These are phyloP conservation scores for Xestobium rufovillosum DNA, from an alignment of 2,888 invertebrate genomes.

Conservation along the genomic window DNA sequence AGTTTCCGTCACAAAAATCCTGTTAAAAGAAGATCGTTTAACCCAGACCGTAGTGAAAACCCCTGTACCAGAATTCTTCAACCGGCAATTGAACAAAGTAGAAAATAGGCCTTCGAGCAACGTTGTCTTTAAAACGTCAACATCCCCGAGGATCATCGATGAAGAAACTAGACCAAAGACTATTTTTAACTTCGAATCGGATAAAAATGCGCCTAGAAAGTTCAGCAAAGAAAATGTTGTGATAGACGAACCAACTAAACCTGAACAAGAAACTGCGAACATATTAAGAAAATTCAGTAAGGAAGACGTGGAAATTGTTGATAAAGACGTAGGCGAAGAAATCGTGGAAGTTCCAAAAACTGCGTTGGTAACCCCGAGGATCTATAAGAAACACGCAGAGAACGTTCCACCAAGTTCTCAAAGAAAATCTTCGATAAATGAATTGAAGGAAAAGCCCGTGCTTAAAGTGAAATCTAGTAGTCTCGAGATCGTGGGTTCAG, in stretches of 20 bases:
- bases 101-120: constrained; percentile 56
- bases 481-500: constrained; percentile 47
- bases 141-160: constrained; percentile 39
- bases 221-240: constrained; percentile 33
- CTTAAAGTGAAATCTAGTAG: constrained; percentile 50
- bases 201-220: constrained; percentile 25
- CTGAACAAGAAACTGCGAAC: constrained; percentile 19
- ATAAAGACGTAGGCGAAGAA: constrained; percentile 32
- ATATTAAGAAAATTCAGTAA: constrained; percentile 39
- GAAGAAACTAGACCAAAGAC: constrained; percentile 30
- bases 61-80: constrained; percentile 58
- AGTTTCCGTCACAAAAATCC: constrained; percentile 51
- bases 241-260: constrained; percentile 9
- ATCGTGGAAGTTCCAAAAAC: constrained; percentile 26
- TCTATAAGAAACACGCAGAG: constrained; percentile 17
- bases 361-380: constrained; percentile 19
- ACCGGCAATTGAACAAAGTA: constrained; percentile 63
- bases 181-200: constrained; percentile 26
- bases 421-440: constrained; percentile 30
- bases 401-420: constrained; percentile 25
- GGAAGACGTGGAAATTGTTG: constrained; percentile 44
- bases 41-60: too few relatives aligned
- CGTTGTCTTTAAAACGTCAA: constrained; percentile 58
- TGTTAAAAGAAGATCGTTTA: constrained; percentile 52
- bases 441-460: constrained; percentile 40